A percentile compares a stretch with the other conserved stretches of the same genome.
Conservation (phyloP, 2,888 invertebrate genomes). For the Celastrina argiolus region DNA sequence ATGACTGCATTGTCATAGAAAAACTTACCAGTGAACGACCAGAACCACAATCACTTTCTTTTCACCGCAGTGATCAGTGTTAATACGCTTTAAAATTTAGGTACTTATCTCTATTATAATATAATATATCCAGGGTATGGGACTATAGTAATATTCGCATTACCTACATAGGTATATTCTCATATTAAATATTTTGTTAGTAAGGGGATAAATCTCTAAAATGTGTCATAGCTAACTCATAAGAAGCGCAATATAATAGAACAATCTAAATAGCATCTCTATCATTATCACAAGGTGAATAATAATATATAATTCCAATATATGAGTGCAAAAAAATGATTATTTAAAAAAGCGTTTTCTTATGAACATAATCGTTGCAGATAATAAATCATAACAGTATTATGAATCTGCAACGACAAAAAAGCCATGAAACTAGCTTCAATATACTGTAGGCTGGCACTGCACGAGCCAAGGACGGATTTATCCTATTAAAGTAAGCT, state of each 20-base stretch:
- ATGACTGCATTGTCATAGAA: slow-evolving; percentile 32
- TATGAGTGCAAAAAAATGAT: too few species aligned
- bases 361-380: neutral
- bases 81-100: neutral
- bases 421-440: neutral
- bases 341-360: neutral
- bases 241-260: too few species aligned
- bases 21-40: slow-evolving; percentile 29
- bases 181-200: too few species aligned
- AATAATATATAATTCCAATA: too few species aligned
- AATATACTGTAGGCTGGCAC: slow-evolving; percentile 12
- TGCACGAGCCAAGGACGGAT: slow-evolving; percentile 14
- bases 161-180: neutral
- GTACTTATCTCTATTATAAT: neutral
- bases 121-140: too few species aligned
- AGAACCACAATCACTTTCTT: slow-evolving; percentile 26
- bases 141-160: neutral
- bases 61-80: slow-evolving; percentile 21
- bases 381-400: neutral
- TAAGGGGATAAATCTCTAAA: too few species aligned
- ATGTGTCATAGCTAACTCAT: too few species aligned
- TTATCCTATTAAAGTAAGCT: slow-evolving; percentile 17
- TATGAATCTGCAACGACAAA: neutral
- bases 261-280: too few species aligned
- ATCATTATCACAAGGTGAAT: too few species aligned